Base-by-base conservation (phyloP, 2,113 vertebrate species). In the Sinocyclocheilus maitianheensis region DNA sequence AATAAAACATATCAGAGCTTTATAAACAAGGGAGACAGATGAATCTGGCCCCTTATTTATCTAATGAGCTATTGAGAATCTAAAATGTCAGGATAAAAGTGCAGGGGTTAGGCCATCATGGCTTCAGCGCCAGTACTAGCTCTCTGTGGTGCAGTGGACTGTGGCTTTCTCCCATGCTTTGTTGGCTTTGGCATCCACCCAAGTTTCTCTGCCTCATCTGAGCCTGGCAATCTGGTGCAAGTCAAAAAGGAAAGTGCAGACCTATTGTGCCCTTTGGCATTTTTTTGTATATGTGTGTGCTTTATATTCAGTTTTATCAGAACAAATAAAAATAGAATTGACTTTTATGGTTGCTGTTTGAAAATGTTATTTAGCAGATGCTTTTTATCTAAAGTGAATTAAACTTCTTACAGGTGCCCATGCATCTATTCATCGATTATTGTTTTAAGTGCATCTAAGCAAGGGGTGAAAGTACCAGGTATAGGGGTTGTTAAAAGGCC, bases 141-240 rank as follows among this genome's bases (percentile, higher is more conserved):
- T 79, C 55, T 63, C 22, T 63, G 13, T n/a, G 30, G 18, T 60
- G 30, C 34, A 79, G 40, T 62, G 55, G 30, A 79, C 30, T 79
- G 34, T 79, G 10, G 10, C 14, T 65, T 62, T 65, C 60, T 65
- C 37, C 37, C 22, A 63, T 65, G 78, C 78, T 80, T 60, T 81
- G n/a, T 24, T 43, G 58, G 34, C 37, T 62, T 63, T 63, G 58
- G 58, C 58, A 63, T 63, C 3, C 13, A n/a, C 6, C 34, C 77
- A 26, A 63, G 37, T 10, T 63, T 63, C 22, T 63, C 58, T 63
- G 37, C 77, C 55, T 81, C 78, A 81, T 81, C 78, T 65, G 3
- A 81, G 4, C 13, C 34, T 63, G 55, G 55, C 55, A 63, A 24
- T 46, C 12, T 34, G 7, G 3, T 18, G 58, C 20, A 63, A 80